Evolutionary conservation across 1,140 invertebrate species (phyloP).

Genomic region (Bombus pyrosoma): DNA sequence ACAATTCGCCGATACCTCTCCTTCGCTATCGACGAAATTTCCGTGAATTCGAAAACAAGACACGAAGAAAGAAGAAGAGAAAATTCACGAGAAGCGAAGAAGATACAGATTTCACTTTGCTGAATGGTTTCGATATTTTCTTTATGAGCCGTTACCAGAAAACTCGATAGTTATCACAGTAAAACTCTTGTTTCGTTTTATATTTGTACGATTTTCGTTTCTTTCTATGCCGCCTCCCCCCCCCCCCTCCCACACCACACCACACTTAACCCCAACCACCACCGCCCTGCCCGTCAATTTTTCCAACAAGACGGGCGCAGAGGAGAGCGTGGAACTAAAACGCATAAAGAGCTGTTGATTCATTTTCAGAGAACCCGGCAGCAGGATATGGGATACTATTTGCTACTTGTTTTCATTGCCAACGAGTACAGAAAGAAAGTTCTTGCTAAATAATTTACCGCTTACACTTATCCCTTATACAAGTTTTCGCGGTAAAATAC

Average conservation of each 20-base stretch:
- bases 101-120: too few relatives aligned
- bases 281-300: background rate
- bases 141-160: background rate
- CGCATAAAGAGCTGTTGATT: background rate
- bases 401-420: too few relatives aligned
- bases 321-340: background rate
- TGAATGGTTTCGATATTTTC: constrained; percentile 20
- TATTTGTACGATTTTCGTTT: background rate
- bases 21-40: background rate
- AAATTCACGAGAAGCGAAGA: background rate
- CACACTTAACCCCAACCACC: too few relatives aligned
- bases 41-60: background rate
- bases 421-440: background rate
- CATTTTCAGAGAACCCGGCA: background rate
- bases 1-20: background rate
- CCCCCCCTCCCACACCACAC: too few relatives aligned
- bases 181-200: constrained; percentile 14
- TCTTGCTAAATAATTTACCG: too few relatives aligned
- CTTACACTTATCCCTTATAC: background rate
- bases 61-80: background rate
- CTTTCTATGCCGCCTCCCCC: fast-evolving
- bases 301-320: background rate
- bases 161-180: constrained; percentile 2
- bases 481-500: background rate
- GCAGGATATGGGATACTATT: background rate